A percentile compares a stretch with the other conserved stretches of the same genome.
Conservation (phyloP, 1,140 invertebrate genomes). For the Eciton burchellii region DNA sequence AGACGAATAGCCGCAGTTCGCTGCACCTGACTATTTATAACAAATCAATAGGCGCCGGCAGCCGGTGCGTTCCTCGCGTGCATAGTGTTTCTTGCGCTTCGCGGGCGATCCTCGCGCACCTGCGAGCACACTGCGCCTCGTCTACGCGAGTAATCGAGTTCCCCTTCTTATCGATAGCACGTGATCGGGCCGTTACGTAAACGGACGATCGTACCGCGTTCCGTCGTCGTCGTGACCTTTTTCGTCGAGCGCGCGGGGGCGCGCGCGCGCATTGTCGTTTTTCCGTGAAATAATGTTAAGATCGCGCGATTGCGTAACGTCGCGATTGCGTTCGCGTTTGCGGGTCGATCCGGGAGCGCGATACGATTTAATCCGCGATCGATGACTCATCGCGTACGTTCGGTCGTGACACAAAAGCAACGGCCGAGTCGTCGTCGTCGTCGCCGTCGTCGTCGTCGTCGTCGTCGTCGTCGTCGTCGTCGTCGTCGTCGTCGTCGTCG, state of each 20-base stretch:
- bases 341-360: slow-evolving; percentile 3
- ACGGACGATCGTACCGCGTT: background rate
- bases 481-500: background rate
- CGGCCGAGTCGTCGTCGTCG: background rate
- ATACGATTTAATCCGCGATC: slow-evolving; percentile 31
- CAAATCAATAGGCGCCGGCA: slow-evolving; percentile 70
- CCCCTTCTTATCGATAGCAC: background rate
- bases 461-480: background rate
- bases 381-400: slow-evolving; percentile 29
- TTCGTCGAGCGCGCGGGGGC: no score
- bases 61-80: slow-evolving; percentile 65
- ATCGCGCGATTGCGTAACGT: background rate
- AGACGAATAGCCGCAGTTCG: slow-evolving; percentile 52
- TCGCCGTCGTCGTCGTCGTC: background rate
- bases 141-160: background rate
- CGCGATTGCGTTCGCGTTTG: background rate
- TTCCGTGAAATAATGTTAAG: background rate
- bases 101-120: slow-evolving; percentile 40
- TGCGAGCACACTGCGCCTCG: slow-evolving; percentile 38
- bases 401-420: slow-evolving; percentile 6
- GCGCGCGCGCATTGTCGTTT: no score
- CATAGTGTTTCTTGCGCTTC: slow-evolving; percentile 35
- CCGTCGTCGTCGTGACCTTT: background rate
- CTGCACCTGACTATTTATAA: slow-evolving; percentile 75
- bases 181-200: background rate